phyloP scores from a whole-genome alignment of 2,797 vertebrate genomes.

The Sorex maritimensis region DNA sequence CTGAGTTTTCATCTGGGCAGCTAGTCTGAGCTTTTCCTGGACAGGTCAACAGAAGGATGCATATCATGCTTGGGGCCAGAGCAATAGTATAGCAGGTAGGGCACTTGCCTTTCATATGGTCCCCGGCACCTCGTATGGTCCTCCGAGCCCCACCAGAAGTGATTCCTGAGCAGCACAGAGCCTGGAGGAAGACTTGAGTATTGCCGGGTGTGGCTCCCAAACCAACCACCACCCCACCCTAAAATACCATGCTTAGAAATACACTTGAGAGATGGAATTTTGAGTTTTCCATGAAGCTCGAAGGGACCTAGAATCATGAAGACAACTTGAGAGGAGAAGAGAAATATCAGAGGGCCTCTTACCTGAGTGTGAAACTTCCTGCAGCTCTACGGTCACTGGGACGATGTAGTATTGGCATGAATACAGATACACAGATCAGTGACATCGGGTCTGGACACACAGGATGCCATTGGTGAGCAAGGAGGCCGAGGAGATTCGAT shows the following conservation, averaged over 20 bases:
- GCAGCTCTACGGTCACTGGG: background rate
- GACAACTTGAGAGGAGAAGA: slow-evolving; percentile 24
- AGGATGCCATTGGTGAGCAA: background rate
- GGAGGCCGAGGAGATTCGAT: background rate
- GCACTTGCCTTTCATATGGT: too few relatives aligned
- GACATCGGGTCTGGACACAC: background rate
- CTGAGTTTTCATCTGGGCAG: slow-evolving; percentile 60
- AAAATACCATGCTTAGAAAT: background rate
- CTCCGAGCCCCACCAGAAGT: too few relatives aligned
- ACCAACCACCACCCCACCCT: too few relatives aligned
- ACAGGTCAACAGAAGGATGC: slow-evolving; percentile 52
- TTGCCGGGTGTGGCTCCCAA: too few relatives aligned
- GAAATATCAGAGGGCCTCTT: background rate
- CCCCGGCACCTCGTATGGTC: too few relatives aligned
- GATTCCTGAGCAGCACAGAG: too few relatives aligned
- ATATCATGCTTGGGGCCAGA: background rate
- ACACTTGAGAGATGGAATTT: slow-evolving; percentile 23
- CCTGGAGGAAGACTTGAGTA: too few relatives aligned
- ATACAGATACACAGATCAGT: background rate
- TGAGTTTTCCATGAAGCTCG: slow-evolving; percentile 60
- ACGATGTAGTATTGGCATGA: background rate
- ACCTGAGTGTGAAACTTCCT: background rate
- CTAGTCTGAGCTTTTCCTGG: slow-evolving; percentile 54
- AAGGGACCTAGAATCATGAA: slow-evolving; percentile 52
- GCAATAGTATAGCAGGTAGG: background rate